A percentile compares a stretch with the other conserved stretches of the same genome.
Conservation (phyloP, 2,113 vertebrate genomes). For the Microcebus tavaratra region DNA sequence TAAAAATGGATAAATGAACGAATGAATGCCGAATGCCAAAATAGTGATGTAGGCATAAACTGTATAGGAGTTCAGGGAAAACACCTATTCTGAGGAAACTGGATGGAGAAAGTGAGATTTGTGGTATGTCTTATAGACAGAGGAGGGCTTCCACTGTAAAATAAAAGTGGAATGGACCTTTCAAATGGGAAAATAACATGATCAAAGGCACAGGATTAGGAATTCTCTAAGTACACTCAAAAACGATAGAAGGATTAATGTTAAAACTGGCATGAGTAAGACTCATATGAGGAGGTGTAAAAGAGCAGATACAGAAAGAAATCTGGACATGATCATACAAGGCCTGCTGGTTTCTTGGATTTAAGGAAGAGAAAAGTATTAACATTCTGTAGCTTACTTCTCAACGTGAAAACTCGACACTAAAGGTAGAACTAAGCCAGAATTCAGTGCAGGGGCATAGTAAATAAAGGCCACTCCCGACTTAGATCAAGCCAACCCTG, state of each 20-base stretch:
- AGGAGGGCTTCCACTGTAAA: background rate
- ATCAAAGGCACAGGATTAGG: background rate
- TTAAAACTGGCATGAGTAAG: background rate
- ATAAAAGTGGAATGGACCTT: background rate
- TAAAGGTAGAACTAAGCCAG: conserved; percentile 4
- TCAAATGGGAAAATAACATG: background rate
- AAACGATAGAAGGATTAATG: background rate
- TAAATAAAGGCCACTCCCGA: background rate
- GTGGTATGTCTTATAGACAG: background rate
- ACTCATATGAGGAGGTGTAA: background rate
- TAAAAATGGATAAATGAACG: background rate
- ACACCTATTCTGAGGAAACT: background rate
- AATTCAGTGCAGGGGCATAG: background rate
- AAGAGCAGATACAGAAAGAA: background rate
- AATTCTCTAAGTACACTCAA: background rate
- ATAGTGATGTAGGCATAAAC: background rate
- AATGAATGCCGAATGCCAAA: background rate
- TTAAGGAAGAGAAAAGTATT: background rate
- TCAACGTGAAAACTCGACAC: background rate
- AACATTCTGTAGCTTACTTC: background rate
- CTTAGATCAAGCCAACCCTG: background rate
- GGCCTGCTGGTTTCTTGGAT: background rate
- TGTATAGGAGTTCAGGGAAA: background rate
- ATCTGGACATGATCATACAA: background rate
- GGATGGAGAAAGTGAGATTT: background rate